Base-by-base conservation (phyloP, 1,140 invertebrate species). In the Lasaia peninsularis region DNA sequence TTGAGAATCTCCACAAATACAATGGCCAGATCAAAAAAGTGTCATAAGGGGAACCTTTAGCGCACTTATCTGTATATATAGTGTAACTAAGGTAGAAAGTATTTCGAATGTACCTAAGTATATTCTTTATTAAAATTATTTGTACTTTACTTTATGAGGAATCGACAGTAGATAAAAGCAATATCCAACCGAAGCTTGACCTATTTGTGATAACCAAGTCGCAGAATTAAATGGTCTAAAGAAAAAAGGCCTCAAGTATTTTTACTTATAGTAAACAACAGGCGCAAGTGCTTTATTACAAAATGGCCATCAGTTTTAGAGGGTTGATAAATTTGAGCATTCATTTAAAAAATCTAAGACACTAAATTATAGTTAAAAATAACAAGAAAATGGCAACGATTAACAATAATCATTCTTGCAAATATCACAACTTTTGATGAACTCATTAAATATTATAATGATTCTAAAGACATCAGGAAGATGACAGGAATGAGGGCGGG, bases 1-100 rank as follows among this genome's bases (percentile, higher is more conserved):
- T 40, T 40, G 37, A 40, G 37, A 40, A 40, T 40, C 16, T 40
- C 37, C 37, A 18, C 14, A 18, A 8, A 40, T 8, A 14, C 8
- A 40, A 40, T 35, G 10, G 2, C 14, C 14, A 40, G 37, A 40
- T 40, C 37, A 40, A 18, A n/a, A n/a, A 18, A 18, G 37, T 40
- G 37, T 40, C 9, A 40, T 8, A 18, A 14, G 37, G 16, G 2
- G 14, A 6, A 40, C 37, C 37, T 16, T 40, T 6, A 18, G 37
- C 16, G 9, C 35, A 18, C 35, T 40, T 8, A 40, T 40, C 16
- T 40, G 35, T 40, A 40, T 18, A 44, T 44, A 44, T 20, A 11
- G 37, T 44, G 37, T 44, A 44, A 18, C 10, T 44, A 44, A 44
- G 16, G 37, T 44, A 44, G 37, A 44, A 18, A 44, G 37, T 44